phyloP scores from a whole-genome alignment of 2,888 invertebrate species.

The Tipula confusa region DNA sequence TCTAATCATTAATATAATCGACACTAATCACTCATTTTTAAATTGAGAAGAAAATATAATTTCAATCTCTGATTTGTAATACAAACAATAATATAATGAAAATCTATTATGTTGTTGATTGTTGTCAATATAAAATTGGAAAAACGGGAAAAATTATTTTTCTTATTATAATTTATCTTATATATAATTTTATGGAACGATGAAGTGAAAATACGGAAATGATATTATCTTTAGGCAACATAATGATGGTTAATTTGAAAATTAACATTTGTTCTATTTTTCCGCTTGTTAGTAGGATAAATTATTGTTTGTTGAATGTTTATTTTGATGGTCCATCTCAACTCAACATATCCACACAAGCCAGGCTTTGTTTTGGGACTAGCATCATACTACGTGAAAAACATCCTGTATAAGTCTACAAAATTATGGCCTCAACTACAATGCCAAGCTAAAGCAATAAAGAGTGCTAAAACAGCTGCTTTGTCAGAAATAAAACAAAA shows the following conservation, averaged over 20 bases:
- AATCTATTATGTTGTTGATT: neutral
- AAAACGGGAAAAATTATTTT: neutral
- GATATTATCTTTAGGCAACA: neutral
- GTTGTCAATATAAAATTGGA: neutral
- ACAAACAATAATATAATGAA: neutral
- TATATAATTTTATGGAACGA: neutral
- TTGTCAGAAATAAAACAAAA: no score
- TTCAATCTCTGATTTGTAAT: neutral
- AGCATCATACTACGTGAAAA: no score
- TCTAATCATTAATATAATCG: neutral
- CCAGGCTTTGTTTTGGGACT: no score
- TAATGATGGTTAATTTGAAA: neutral
- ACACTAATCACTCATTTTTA: neutral
- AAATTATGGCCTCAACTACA: no score
- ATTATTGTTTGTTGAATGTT: neutral
- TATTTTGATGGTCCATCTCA: neutral
- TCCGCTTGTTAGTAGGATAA: neutral
- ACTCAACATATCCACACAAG: no score
- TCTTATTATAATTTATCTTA: neutral
- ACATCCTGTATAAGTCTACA: no score
- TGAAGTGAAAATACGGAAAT: neutral
- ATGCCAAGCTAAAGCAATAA: no score
- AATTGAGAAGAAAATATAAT: conserved; percentile 3
- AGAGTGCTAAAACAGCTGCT: no score
- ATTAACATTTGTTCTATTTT: neutral